Evolutionary conservation across 1,140 invertebrate species (phyloP).

Genomic region (Coelopa frigida): DNA sequence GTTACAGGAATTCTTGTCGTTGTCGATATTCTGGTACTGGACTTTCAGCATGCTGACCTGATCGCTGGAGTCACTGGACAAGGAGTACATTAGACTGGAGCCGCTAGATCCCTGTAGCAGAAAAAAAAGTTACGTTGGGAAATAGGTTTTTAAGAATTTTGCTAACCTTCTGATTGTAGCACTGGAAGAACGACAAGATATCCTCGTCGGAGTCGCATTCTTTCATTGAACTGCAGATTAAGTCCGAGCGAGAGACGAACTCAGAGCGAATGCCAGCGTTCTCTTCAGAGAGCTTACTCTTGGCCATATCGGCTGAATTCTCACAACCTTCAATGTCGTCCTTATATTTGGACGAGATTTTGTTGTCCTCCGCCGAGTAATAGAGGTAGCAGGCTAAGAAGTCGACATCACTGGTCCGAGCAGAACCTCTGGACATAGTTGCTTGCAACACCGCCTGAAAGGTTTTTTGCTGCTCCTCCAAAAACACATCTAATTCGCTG

Average conservation of each 20-base stretch:
- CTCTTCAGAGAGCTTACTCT: neutral
- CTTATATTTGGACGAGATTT: neutral
- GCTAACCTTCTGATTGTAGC: slow-evolving; percentile 3
- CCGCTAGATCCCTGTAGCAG: too few relatives aligned
- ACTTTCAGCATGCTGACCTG: too few relatives aligned
- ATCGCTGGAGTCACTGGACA: too few relatives aligned
- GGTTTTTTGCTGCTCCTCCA: neutral
- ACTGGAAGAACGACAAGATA: neutral
- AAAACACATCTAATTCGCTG: neutral
- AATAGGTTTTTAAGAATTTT: too few relatives aligned
- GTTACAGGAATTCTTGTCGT: neutral
- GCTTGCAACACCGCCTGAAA: too few relatives aligned
- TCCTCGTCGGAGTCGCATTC: neutral
- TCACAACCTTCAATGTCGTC: neutral
- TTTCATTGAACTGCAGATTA: neutral
- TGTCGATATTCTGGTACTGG: neutral
- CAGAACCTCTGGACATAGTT: too few relatives aligned
- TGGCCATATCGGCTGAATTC: neutral
- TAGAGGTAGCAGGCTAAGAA: too few relatives aligned
- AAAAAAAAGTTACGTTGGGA: too few relatives aligned
- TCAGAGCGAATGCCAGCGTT: neutral
- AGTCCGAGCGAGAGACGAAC: neutral
- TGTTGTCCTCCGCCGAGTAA: neutral
- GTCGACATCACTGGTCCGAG: too few relatives aligned
- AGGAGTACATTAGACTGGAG: too few relatives aligned